Evolutionary conservation across 1,140 invertebrate genomes (phyloP), one percentile per base, ranked within the genome.

Genomic region (Anastrepha ludens): DNA sequence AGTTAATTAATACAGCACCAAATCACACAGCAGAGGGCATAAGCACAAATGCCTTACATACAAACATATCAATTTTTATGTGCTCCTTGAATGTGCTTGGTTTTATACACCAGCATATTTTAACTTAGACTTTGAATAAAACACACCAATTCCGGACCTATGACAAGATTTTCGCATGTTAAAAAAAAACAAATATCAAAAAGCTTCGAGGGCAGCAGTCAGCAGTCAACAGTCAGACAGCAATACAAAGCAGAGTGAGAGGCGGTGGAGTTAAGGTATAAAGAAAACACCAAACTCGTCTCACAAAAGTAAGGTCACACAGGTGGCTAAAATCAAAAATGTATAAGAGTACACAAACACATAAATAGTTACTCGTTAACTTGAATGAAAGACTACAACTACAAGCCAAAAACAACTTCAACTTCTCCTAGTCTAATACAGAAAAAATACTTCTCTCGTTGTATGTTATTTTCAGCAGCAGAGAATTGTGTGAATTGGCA

Each of bases 131-230:
- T 67, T 39, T 67, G 65, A 67, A 67, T 67, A 29, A 13, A 29
- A 11, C 20, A 67, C 29, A 67, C 65, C 65, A 39, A 67, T 39
- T 67, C 39, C 65, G 20, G 65, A 67, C 65, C 65, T 67, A 67
- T 67, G 65, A 41, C 65, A 67, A 67, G 65, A 67, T 67, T 67
- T 67, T 41, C 39, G 65, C 39, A 67, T 67, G 65, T 67, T 67
- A 67, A 20, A 41, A 67, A 20, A 64, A n/a, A 64, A 64, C 20
- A 64, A 67, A 67, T 67, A 7, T 13, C 29, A 64, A 5, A 64
- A 64, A n/a, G 20, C 0, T 20, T 4, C n/a, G 9, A 67, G 9
- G 29, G 20, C 29, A 67, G 65, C 20, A 67, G 39, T 20, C 20
- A 67, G 65, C 65, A 67, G 7, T 67, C 65, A 67, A 41, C 29